Evolutionary conservation across 64 coral and sea anemone species (phyloP).

Genomic region (Orbicella faveolata): DNA sequence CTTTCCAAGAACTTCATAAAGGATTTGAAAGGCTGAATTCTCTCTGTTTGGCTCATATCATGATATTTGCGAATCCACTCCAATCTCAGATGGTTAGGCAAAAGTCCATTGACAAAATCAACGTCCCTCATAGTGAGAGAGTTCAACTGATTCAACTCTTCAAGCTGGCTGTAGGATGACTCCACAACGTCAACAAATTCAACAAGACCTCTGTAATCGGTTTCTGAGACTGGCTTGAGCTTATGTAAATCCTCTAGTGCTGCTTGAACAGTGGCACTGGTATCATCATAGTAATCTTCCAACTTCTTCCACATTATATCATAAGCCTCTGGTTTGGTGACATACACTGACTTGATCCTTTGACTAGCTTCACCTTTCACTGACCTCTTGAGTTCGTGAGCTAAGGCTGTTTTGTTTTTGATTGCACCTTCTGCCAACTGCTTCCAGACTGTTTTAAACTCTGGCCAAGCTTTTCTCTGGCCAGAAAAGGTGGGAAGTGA

Average conservation of each 20-base stretch:
- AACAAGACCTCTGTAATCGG: conserved; percentile 63
- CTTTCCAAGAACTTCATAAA: conserved; percentile 76
- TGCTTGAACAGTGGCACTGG: conserved; percentile 76
- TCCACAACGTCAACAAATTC: conserved; percentile 69
- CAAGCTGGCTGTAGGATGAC: conserved; percentile 59
- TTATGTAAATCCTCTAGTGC: conserved; percentile 74
- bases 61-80: conserved; percentile 63
- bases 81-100: conserved; percentile 59
- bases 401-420: conserved; percentile 60
- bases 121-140: conserved; percentile 80
- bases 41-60: conserved; percentile 29
- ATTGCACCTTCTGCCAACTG: conserved; percentile 58
- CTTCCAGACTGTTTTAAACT: conserved; percentile 84
- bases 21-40: conserved; percentile 57
- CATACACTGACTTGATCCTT: conserved; percentile 76
- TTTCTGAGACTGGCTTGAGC: conserved; percentile 52
- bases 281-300: conserved; percentile 71
- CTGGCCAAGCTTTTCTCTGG: neutral
- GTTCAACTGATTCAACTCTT: conserved; percentile 60
- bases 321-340: conserved; percentile 74
- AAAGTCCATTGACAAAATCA: conserved; percentile 63
- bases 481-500: conserved; percentile 69
- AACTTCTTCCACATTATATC: conserved; percentile 70
- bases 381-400: conserved; percentile 64
- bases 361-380: conserved; percentile 74